Evolutionary conservation across 1,140 invertebrate genomes (phyloP).

Genomic region (Eciton burchellii): DNA sequence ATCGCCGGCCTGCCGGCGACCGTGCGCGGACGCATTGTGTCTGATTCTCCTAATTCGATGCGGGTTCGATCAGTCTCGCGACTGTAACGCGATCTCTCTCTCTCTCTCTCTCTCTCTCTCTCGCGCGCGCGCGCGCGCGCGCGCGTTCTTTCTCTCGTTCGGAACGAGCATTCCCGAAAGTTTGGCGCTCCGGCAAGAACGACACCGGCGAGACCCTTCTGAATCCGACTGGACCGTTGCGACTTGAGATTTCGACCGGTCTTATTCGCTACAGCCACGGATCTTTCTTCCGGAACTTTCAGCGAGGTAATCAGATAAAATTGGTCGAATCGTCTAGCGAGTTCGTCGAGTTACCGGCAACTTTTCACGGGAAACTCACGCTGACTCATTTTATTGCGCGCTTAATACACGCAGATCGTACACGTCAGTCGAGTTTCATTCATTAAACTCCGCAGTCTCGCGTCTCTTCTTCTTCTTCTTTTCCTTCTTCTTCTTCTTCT

Average conservation of each 20-base stretch:
- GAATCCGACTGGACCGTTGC: slow-evolving; percentile 1
- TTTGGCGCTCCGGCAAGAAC: slow-evolving; percentile 14
- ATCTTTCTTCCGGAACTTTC: slow-evolving; percentile 49
- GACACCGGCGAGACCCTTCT: slow-evolving; percentile 18
- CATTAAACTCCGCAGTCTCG: not conserved
- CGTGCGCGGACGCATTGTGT: not conserved
- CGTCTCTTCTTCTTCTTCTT: no score
- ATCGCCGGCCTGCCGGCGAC: not conserved
- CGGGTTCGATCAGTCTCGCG: not conserved
- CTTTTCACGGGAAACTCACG: slow-evolving; percentile 21
- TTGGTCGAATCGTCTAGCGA: slow-evolving; percentile 21
- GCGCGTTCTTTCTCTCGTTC: no score
- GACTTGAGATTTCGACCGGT: slow-evolving; percentile 39
- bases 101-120: no score
- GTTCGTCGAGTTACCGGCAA: slow-evolving; percentile 35
- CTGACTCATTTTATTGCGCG: slow-evolving; percentile 34
- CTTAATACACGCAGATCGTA: slow-evolving; percentile 44
- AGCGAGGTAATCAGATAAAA: slow-evolving; percentile 52
- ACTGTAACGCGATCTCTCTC: not conserved
- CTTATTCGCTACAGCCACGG: not conserved
- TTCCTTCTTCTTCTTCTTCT: no score
- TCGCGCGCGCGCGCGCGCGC: no score
- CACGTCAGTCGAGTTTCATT: slow-evolving; percentile 21
- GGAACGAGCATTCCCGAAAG: not conserved
- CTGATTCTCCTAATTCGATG: not conserved